Conservation (phyloP, 2,797 vertebrate species). For the Onychomys torridus region DNA sequence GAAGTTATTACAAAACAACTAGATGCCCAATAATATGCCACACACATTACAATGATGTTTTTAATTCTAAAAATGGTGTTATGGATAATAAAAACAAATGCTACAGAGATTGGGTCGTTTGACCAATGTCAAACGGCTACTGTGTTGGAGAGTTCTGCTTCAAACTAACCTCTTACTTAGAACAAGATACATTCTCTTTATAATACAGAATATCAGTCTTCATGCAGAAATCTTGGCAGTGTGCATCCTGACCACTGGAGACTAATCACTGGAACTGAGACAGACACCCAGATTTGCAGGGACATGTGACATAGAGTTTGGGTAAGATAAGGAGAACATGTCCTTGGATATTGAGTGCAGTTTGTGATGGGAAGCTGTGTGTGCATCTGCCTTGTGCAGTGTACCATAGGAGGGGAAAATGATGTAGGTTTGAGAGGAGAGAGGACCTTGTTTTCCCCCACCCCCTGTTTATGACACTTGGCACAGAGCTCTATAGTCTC, state of each 20-base stretch:
- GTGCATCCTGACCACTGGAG: not conserved
- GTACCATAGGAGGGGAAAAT: not conserved
- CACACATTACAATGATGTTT: not conserved
- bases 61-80: not conserved
- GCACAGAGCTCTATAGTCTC: not conserved
- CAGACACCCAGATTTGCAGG: not conserved
- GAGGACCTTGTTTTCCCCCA: not conserved
- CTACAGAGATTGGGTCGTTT: not conserved
- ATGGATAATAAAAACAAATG: not conserved
- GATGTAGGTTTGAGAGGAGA: not conserved
- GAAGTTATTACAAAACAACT: not conserved
- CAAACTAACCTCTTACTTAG: not conserved
- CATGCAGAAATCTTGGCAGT: not conserved
- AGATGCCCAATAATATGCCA: not conserved
- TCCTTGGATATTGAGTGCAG: no score
- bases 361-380: not conserved
- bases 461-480: not conserved
- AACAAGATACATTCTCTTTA: not conserved
- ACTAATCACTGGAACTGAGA: not conserved
- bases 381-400: not conserved
- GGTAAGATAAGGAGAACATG: not conserved
- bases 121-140: not conserved
- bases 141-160: not conserved
- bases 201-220: not conserved
- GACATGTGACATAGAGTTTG: not conserved